Conservation (phyloP, 2,888 invertebrate species). For the Mylabris sibirica region DNA sequence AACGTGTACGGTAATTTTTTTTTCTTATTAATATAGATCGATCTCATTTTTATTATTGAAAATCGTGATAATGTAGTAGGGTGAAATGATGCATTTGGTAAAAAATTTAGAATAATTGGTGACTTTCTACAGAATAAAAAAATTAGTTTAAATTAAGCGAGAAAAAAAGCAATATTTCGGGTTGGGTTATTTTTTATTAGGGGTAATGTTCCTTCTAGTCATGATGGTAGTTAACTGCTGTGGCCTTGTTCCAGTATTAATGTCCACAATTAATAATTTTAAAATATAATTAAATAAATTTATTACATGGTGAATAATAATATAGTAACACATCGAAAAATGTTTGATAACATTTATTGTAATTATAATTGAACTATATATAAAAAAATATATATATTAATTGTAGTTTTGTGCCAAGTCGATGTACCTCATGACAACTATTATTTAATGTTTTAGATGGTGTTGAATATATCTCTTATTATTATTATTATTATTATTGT, state of each 20-base stretch:
- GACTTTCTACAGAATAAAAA: too few relatives aligned
- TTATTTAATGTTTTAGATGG: conserved; percentile 46
- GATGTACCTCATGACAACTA: conserved; percentile 72
- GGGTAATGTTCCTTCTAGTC: conserved; percentile 58
- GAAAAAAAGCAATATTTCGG: conserved; percentile 52
- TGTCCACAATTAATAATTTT: conserved; percentile 28
- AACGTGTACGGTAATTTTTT: not conserved
- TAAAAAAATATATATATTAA: conserved; percentile 40
- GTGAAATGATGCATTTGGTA: not conserved
- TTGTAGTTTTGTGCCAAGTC: conserved; percentile 74
- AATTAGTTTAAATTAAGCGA: not conserved
- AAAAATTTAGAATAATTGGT: too few relatives aligned
- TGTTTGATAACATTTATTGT: conserved; percentile 31
- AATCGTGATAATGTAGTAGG: conserved; percentile 4
- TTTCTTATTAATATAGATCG: not conserved
- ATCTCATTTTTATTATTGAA: conserved; percentile 1
- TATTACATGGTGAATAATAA: conserved; percentile 30
- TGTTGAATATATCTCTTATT: conserved; percentile 39
- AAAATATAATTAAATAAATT: conserved; percentile 13
- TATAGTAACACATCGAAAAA: conserved; percentile 42
- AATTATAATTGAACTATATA: conserved; percentile 30
- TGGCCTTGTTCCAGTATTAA: conserved; percentile 40
- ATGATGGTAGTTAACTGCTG: conserved; percentile 51
- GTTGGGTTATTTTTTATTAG: conserved; percentile 34
- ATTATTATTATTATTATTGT: conserved; percentile 20